These are phyloP conservation scores for Cyrtorhinus lividipennis DNA, from an alignment of 1,140 invertebrate genomes.

Conservation along the genomic window DNA sequence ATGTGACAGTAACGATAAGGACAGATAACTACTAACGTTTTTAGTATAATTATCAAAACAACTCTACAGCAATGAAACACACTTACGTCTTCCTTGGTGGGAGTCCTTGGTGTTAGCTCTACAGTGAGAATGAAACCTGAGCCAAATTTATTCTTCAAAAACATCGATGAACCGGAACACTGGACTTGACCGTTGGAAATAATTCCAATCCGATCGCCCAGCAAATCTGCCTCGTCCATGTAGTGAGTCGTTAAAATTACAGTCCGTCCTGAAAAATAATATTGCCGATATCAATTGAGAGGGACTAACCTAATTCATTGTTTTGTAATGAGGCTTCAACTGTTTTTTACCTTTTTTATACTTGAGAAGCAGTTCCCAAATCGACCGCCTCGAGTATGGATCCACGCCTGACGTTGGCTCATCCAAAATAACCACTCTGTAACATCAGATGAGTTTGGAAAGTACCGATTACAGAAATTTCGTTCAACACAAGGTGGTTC, in stretches of 20 bases:
- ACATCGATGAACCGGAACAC: slow-evolving; percentile 46
- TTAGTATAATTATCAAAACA: too few relatives aligned
- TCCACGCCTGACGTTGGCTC: slow-evolving; percentile 41
- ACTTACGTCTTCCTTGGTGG: too few relatives aligned
- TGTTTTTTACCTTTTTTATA: slow-evolving; percentile 31
- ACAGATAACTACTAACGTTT: too few relatives aligned
- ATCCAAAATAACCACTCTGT: slow-evolving; percentile 57
- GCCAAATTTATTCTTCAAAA: slow-evolving; percentile 38
- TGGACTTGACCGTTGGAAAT: slow-evolving; percentile 45
- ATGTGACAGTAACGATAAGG: too few relatives aligned
- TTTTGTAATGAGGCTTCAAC: too few relatives aligned
- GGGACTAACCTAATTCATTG: background rate
- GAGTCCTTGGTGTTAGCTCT: slow-evolving; percentile 8
- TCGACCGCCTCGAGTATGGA: slow-evolving; percentile 40
- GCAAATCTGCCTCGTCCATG: slow-evolving; percentile 40
- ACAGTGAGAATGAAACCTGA: slow-evolving; percentile 23
- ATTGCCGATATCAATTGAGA: too few relatives aligned
- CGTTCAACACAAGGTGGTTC: too few relatives aligned
- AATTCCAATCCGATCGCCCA: slow-evolving; percentile 54
- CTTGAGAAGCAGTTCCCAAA: slow-evolving; percentile 42
- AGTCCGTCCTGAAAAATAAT: slow-evolving; percentile 37
- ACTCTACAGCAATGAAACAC: too few relatives aligned
- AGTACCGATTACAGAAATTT: too few relatives aligned
- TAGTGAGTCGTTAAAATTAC: slow-evolving; percentile 53
- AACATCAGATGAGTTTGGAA: slow-evolving; percentile 15